A percentile compares a stretch with the other conserved stretches of the same genome.
Evolutionary conservation across 2,888 invertebrate species (phyloP).

Genomic region (Ectemnius continuus): DNA sequence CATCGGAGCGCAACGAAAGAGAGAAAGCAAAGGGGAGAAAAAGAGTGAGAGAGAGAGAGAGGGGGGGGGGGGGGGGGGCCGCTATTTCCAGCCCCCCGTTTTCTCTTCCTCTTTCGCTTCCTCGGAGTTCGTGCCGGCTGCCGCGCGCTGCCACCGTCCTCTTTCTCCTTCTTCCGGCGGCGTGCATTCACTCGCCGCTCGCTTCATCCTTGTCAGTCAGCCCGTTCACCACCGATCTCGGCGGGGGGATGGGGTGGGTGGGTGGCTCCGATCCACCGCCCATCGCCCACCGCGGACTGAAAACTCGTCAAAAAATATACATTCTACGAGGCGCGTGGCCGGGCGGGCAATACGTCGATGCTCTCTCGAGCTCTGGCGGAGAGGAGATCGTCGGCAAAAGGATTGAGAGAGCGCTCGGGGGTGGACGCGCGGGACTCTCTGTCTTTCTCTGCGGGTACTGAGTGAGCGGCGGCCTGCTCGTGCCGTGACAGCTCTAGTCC

Average conservation of each 20-base stretch:
- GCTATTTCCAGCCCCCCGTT: slow-evolving; percentile 33
- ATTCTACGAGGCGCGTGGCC: slow-evolving; percentile 41
- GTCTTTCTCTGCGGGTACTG: background rate
- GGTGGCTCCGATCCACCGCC: slow-evolving; percentile 41
- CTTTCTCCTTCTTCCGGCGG: slow-evolving; percentile 65
- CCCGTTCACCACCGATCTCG: slow-evolving; percentile 23
- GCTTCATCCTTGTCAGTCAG: slow-evolving; percentile 54
- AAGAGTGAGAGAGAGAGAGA: too few relatives aligned
- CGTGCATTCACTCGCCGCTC: slow-evolving; percentile 59
- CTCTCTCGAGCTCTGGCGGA: slow-evolving; percentile 11
- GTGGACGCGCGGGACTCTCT: too few relatives aligned
- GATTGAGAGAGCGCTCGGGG: background rate
- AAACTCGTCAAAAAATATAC: slow-evolving; percentile 65
- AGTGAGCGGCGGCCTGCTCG: background rate
- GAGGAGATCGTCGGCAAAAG: background rate
- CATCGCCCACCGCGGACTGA: slow-evolving; percentile 35
- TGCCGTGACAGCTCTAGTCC: background rate
- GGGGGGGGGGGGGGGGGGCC: background rate
- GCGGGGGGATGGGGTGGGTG: slow-evolving; percentile 44
- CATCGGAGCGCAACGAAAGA: too few relatives aligned
- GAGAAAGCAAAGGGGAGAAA: too few relatives aligned
- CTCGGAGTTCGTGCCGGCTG: slow-evolving; percentile 20
- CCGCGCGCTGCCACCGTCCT: slow-evolving; percentile 45
- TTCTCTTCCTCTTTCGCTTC: slow-evolving; percentile 32
- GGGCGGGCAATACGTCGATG: slow-evolving; percentile 50